phyloP scores from a whole-genome alignment of 1,140 invertebrate species.

The Lineus longissimus region DNA sequence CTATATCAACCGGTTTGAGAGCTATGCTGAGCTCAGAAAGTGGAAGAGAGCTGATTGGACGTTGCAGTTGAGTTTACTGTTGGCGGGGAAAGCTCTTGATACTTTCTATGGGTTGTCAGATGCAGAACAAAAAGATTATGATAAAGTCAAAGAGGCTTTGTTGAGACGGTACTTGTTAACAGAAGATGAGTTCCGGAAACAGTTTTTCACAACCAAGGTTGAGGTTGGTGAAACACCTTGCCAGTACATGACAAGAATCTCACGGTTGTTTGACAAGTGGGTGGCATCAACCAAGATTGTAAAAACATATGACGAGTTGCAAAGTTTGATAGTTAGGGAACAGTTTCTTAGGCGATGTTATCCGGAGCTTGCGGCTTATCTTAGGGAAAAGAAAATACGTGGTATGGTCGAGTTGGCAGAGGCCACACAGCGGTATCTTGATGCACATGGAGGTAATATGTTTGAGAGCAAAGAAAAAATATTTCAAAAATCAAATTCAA shows the following conservation, averaged over 20 bases:
- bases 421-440: background rate
- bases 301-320: background rate
- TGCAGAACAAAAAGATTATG: constrained; percentile 18
- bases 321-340: background rate
- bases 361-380: background rate
- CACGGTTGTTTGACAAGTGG: background rate
- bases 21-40: constrained; percentile 11
- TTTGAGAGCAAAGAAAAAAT: background rate
- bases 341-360: background rate
- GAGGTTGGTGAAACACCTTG: constrained; percentile 17
- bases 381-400: background rate
- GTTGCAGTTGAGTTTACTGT: constrained; percentile 14
- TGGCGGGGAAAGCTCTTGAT: constrained; percentile 23
- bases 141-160: constrained; percentile 23
- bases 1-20: constrained; percentile 18
- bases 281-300: background rate
- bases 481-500: no score
- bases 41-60: constrained; percentile 16
- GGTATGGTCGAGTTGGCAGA: background rate
- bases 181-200: constrained; percentile 20
- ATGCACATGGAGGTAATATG: background rate
- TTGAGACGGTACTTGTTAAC: constrained; percentile 21
- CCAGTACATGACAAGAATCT: constrained; percentile 1
- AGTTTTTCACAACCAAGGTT: constrained; percentile 7
- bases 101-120: constrained; percentile 18